Evolutionary conservation across 2,888 invertebrate species (phyloP).

Genomic region (Pollenia amentaria): DNA sequence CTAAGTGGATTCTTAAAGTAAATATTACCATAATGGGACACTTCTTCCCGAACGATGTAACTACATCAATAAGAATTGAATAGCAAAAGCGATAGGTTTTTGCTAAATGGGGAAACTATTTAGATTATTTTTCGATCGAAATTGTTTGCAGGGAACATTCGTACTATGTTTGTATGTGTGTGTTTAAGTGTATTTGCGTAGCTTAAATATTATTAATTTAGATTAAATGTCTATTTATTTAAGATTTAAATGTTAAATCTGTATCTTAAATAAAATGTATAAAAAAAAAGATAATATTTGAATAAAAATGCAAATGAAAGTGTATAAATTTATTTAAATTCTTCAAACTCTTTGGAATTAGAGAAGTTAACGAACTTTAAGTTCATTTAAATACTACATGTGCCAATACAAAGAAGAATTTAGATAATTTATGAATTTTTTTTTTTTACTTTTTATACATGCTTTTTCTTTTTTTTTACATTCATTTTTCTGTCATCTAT

Average conservation of each 20-base stretch:
- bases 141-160: too few species aligned
- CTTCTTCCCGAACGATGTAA: too few species aligned
- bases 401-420: background rate
- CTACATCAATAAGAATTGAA: too few species aligned
- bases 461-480: background rate
- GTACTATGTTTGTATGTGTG: background rate
- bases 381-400: conserved; percentile 1
- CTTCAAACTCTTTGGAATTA: background rate
- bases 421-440: conserved; percentile 22
- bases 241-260: conserved; percentile 2
- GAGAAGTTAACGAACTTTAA: background rate
- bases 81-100: too few species aligned
- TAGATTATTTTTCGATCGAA: too few species aligned
- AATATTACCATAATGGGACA: too few species aligned
- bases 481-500: conserved; percentile 13
- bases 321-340: background rate
- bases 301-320: conserved; percentile 3
- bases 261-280: background rate
- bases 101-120: too few species aligned
- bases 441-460: background rate
- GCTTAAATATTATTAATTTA: conserved; percentile 6
- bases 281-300: background rate
- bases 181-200: background rate
- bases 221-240: conserved; percentile 30
- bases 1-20: too few species aligned